Percentiles rank a stretch among this genome's conserved stretches.
These are phyloP conservation scores for Scelioninae gen. 1 DNA, from an alignment of 2,888 invertebrate species.

Conservation along the genomic window DNA sequence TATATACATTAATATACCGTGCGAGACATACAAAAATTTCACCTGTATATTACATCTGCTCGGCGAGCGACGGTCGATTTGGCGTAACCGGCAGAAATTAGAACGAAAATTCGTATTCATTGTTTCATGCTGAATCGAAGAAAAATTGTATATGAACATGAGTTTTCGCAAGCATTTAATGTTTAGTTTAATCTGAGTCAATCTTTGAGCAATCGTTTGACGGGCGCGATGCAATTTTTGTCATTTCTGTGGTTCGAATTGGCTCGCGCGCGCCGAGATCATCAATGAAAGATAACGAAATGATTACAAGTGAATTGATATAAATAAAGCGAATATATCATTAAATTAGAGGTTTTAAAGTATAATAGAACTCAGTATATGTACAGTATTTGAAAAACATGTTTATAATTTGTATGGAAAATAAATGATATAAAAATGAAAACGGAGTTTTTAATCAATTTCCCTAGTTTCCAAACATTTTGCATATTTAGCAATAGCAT, in stretches of 20 bases:
- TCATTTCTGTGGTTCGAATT: conserved; percentile 37
- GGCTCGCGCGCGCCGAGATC: conserved; percentile 69
- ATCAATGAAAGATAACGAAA: conserved; percentile 83
- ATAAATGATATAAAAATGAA: conserved; percentile 83
- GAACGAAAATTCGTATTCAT: conserved; percentile 43
- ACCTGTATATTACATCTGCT: conserved; percentile 82
- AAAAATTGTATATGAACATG: conserved; percentile 36
- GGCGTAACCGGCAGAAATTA: conserved; percentile 3
- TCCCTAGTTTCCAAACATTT: no score
- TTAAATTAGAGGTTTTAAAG: conserved; percentile 85
- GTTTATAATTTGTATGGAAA: conserved; percentile 93
- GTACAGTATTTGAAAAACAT: conserved; percentile 93
- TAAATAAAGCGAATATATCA: conserved; percentile 85
- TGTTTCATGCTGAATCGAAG: no score
- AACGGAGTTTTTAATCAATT: neutral
- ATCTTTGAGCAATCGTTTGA: conserved; percentile 9
- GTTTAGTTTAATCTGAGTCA: no score
- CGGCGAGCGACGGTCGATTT: conserved; percentile 32
- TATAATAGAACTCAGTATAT: conserved; percentile 85
- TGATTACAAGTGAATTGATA: conserved; percentile 83
- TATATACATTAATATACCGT: conserved; percentile 74
- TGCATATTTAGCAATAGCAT: no score
- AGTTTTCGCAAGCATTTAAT: conserved; percentile 55
- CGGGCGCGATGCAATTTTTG: conserved; percentile 64
- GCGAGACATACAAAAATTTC: conserved; percentile 77